These are phyloP conservation scores for Schizaphis graminum DNA, from an alignment of 2,888 invertebrate species.

Conservation along the genomic window DNA sequence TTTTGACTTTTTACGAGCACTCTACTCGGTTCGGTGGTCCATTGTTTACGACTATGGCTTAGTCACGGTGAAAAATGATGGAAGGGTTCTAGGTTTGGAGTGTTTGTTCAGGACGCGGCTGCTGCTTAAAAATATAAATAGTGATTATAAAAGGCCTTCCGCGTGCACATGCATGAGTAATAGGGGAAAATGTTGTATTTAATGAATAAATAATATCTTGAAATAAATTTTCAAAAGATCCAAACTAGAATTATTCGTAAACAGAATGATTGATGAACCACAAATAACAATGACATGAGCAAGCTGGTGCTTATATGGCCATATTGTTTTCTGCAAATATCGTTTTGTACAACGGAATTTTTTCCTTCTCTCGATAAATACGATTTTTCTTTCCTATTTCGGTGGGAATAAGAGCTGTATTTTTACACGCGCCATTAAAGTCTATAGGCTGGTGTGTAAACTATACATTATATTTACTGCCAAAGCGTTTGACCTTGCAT, in stretches of 20 bases:
- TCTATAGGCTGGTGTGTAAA: background rate
- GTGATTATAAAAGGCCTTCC: background rate
- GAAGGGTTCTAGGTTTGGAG: conserved; percentile 56
- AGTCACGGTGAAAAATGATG: conserved; percentile 58
- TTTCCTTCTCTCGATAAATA: background rate
- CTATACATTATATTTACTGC: background rate
- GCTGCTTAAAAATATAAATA: conserved; percentile 26
- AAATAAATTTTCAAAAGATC: conserved; percentile 43
- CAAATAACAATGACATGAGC: conserved; percentile 37
- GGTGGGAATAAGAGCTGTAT: conserved; percentile 17
- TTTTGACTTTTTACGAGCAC: conserved; percentile 63
- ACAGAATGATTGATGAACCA: conserved; percentile 62
- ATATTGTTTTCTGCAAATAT: conserved; percentile 21
- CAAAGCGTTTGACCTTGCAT: background rate
- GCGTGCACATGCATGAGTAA: conserved; percentile 26
- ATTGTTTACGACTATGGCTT: conserved; percentile 55
- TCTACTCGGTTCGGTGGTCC: conserved; percentile 26
- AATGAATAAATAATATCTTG: conserved; percentile 60
- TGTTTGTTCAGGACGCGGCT: conserved; percentile 61
- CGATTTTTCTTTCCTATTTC: background rate
- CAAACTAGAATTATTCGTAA: conserved; percentile 43
- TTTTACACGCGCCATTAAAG: conserved; percentile 15
- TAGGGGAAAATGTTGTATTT: conserved; percentile 51
- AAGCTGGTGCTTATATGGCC: background rate
- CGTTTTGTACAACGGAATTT: conserved; percentile 38